Evolutionary conservation across 1,140 invertebrate genomes (phyloP), one percentile per base, ranked within the genome.

Genomic region (Drosophila kikkawai): DNA sequence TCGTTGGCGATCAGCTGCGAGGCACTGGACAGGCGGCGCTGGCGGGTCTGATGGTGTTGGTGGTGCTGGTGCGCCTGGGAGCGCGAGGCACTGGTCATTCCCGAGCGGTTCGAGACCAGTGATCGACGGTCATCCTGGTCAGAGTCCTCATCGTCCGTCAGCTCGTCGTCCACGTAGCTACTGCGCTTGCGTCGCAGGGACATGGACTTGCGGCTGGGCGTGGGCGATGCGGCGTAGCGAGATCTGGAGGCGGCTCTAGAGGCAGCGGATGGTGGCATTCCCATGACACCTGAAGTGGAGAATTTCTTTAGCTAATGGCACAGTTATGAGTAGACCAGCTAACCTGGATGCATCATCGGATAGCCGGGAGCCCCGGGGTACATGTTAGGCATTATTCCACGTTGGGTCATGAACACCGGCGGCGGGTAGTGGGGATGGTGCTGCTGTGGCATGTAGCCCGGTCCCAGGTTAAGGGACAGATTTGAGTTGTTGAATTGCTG

Each of bases 131-230:
- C 94, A 42, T 94, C 94, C 22, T 94, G 92, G 59, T 94, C 94
- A 3, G 94, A 94, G 12, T 94, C 94, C 19, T 94, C 94, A 15
- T 94, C 94, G 59, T 95, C 93, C 83, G 94, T 68, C 69, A 94
- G 65, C 81, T 94, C 48, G 83, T 94, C 75, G 92, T 94, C 55
- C 73, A 93, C 29, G 92, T 61, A 94, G 93, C 75, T 93, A 82
- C 12, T 93, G 78, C 45, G 93, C 92, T 74, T 93, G 79, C 58
- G 91, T 44, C 87, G 93, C 91, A 93, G 94, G 8, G 93, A 87
- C 11, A 94, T 86, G 0, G 95, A 96, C 75, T 95, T 95, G 29
- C 95, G 94, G 74, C 96, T 96, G 26, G 95, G 94, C 0, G 96
- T 95, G 0, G 96, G 96, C 0, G 96, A 96, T 0, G 94, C 93